Evolutionary conservation across 2,797 vertebrate species (phyloP).

Genomic region (Hypotaenidia philippensis): DNA sequence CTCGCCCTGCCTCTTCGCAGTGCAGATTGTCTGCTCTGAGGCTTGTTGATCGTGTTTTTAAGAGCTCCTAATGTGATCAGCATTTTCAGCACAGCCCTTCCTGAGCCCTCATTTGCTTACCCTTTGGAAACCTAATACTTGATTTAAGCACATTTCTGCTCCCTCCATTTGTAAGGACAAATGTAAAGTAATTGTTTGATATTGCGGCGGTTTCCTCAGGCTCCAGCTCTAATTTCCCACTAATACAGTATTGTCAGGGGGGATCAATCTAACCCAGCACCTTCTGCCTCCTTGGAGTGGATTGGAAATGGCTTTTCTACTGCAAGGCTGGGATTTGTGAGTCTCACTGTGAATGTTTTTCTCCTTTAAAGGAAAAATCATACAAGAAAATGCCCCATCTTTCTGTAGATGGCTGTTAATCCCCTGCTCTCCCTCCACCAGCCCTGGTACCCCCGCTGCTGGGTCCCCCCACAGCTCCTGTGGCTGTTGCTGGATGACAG

Average conservation of each 20-base stretch:
- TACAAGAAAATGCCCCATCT: constrained; percentile 16
- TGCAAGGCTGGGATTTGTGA: constrained; percentile 26
- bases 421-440: neutral
- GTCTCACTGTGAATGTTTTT: neutral
- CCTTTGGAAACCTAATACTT: constrained; percentile 52
- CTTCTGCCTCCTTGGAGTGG: constrained; percentile 51
- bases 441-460: neutral
- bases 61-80: constrained; percentile 36
- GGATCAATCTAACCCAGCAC: constrained; percentile 57
- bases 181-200: constrained; percentile 67
- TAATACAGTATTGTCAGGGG: constrained; percentile 43
- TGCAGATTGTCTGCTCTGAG: neutral
- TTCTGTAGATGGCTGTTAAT: neutral
- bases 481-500: neutral
- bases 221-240: constrained; percentile 59
- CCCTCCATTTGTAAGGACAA: constrained; percentile 56
- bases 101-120: constrained; percentile 34
- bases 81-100: neutral
- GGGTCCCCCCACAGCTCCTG: accelerated
- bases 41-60: neutral
- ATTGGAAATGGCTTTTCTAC: constrained; percentile 59
- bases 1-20: accelerated
- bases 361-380: constrained; percentile 47
- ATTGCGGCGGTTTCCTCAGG: constrained; percentile 44
- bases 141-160: constrained; percentile 52